Base-by-base conservation (phyloP, 2,888 invertebrate genomes). In the Meteorus colon region DNA sequence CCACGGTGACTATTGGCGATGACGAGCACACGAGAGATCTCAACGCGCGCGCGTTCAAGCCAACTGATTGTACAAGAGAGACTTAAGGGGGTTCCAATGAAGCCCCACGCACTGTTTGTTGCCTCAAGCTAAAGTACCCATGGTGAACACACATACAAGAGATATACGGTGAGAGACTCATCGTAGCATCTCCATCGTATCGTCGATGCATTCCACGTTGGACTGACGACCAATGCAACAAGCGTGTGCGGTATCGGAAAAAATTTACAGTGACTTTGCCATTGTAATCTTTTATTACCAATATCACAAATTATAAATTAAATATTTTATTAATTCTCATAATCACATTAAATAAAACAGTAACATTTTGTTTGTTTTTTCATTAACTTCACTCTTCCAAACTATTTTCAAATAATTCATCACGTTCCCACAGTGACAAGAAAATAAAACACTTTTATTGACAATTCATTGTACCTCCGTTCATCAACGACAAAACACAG, bases 131-230 rank as follows among this genome's bases (percentile, higher is more conserved):
- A 66, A 69, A 68, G 70, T 31, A 62, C n/a, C 62, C 67, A 41
- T 68, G 74, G 68, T 71, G 51, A 65, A 65, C 60, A 73, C 19
- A 60, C 73, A 31, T 45, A 73, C 59, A 60, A 67, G 74, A 72
- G 19, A 65, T 41, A 65, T 37, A 19, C 24, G 24, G 24, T 24
- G 19, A n/a, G 65, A 41, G 37, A 41, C 41, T 31, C 62, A 31
- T 31, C 27, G 27, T 27, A 29, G 62, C 62, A 62, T 62, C 62
- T 62, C 62, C 62, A 62, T 62, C 62, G 62, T 62, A 79, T 78
- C 77, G 78, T 76, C 80, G 78, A 74, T 80, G 80, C 80, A 81
- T 81, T 82, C 82, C 79, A 80, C 81, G 81, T 77, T 76, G 75
- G 81, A 76, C 82, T 55, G 19, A 78, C 62, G 31, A 31, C 31